Conservation (phyloP, 1,140 invertebrate species). For the Psilanteris sp. region DNA sequence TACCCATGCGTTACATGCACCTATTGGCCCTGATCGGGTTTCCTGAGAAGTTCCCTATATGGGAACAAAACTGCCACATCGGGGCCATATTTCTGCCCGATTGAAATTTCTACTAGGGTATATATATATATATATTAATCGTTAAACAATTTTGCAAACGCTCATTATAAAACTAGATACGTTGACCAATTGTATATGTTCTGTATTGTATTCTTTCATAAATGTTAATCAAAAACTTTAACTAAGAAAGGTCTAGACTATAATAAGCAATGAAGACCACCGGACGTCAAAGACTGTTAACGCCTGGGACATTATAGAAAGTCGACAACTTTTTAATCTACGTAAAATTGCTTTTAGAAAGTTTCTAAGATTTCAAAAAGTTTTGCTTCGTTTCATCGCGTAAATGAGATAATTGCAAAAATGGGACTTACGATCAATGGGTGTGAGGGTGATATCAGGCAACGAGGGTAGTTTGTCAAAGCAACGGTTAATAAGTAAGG, state of each 20-base stretch:
- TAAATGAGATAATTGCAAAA: constrained; percentile 62
- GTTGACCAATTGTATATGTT: no score
- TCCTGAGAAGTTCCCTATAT: no score
- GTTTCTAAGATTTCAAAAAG: constrained; percentile 60
- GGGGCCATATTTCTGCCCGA: no score
- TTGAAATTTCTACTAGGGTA: no score
- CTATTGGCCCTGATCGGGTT: no score
- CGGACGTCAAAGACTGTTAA: constrained; percentile 49
- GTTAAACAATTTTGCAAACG: no score
- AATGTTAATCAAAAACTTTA: constrained; percentile 35
- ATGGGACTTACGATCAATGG: constrained; percentile 55
- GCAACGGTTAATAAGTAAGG: constrained; percentile 46
- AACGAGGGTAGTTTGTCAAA: constrained; percentile 9
- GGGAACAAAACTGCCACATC: no score
- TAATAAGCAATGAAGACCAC: constrained; percentile 46
- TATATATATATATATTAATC: no score
- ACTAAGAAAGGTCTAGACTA: constrained; percentile 3
- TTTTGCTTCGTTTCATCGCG: constrained; percentile 56
- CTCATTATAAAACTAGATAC: no score
- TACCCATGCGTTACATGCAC: no score
- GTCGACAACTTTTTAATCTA: constrained; percentile 63
- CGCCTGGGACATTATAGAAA: constrained; percentile 44
- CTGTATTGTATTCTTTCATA: constrained; percentile 2
- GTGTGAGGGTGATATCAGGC: constrained; percentile 25
- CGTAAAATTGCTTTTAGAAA: constrained; percentile 61